These are phyloP conservation scores for Aphodius granarius DNA, from an alignment of 2,888 invertebrate genomes.

Conservation along the genomic window DNA sequence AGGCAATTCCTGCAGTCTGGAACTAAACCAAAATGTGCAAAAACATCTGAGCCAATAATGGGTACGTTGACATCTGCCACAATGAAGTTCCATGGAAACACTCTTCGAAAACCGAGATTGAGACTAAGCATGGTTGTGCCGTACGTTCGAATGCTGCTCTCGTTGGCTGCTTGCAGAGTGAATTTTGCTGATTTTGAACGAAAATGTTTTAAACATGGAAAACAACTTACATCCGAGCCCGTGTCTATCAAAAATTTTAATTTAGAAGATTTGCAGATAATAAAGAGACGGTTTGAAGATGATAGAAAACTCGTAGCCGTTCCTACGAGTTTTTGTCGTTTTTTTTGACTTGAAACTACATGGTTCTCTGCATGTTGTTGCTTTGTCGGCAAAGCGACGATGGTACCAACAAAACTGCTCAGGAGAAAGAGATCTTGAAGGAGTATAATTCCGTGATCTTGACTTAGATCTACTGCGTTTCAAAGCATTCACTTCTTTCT, in stretches of 20 bases:
- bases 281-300: background rate
- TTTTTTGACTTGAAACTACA: background rate
- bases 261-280: background rate
- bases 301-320: background rate
- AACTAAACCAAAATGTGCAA: background rate
- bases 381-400: background rate
- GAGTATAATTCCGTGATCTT: background rate
- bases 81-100: conserved; percentile 10
- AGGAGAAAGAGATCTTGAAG: background rate
- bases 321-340: background rate
- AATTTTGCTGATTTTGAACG: background rate
- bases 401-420: background rate
- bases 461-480: too few relatives aligned
- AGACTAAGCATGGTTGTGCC: conserved; percentile 16
- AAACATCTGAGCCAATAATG: background rate
- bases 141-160: conserved; percentile 20
- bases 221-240: background rate
- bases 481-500: background rate
- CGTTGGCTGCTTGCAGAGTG: conserved; percentile 15
- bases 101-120: conserved; percentile 12
- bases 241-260: background rate
- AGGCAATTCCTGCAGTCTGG: background rate
- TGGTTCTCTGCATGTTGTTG: background rate
- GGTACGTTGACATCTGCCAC: conserved; percentile 2
- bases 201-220: background rate